Evolutionary conservation across 2,888 invertebrate species (phyloP).

Genomic region (Lomographa bimaculata): DNA sequence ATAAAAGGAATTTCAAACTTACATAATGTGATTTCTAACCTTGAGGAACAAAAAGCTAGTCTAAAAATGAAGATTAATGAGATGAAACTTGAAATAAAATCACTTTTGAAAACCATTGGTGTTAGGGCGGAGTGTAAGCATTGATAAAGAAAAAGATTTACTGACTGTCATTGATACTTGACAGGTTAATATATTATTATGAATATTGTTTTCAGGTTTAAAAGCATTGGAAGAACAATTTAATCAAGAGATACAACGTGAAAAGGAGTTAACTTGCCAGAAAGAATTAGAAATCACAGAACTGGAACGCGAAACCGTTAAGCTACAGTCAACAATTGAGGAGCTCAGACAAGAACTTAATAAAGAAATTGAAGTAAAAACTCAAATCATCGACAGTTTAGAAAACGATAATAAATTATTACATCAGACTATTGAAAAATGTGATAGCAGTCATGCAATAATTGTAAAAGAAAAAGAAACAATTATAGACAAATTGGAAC

Average conservation of each 20-base stretch:
- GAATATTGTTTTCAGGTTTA: constrained; percentile 42
- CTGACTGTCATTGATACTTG: too few relatives aligned
- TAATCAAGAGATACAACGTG: constrained; percentile 26
- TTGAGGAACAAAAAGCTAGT: too few relatives aligned
- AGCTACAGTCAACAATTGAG: constrained; percentile 36
- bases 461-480: constrained; percentile 51
- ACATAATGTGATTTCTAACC: too few relatives aligned
- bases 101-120: constrained; percentile 34
- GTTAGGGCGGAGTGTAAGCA: constrained; percentile 45
- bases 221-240: constrained; percentile 35
- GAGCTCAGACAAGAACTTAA: constrained; percentile 44
- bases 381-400: constrained; percentile 40
- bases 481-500: constrained; percentile 48
- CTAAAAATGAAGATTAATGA: constrained; percentile 32
- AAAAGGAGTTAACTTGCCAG: constrained; percentile 31
- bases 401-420: constrained; percentile 53
- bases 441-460: constrained; percentile 49
- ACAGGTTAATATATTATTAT: constrained; percentile 1
- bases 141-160: too few relatives aligned
- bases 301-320: constrained; percentile 32
- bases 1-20: constrained; percentile 30
- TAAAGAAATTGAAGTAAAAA: constrained; percentile 38
- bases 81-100: constrained; percentile 34
- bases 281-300: constrained; percentile 38
- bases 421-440: constrained; percentile 50